Evolutionary conservation across 2,888 invertebrate species (phyloP), one percentile per base, ranked within the genome.

Genomic region (Pomacea canaliculata): DNA sequence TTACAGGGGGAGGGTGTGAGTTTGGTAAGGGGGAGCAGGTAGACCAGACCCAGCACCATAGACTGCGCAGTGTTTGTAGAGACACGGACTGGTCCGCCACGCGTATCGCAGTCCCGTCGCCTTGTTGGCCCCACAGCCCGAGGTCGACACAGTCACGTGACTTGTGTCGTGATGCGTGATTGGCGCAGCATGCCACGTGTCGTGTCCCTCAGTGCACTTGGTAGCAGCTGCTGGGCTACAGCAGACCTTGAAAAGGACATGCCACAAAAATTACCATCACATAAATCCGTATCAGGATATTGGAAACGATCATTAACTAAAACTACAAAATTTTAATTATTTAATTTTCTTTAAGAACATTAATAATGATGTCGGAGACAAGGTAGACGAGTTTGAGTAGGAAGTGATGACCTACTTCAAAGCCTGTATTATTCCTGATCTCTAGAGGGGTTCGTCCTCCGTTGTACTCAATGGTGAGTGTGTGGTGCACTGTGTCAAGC

Each of bases 71-170:
- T 51, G 27, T 66, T 82, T 79, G 70, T 80, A 83, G 8, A 23
- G 51, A 73, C 84, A 84, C 0, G 85, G 85, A 13, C 78, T 78
- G 62, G 82, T 82, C 23, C 81, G 71, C 85, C 85, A 85, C 7
- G 80, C 80, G 66, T 85, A 85, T 5, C 85, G 82, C 59, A 85
- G 18, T 23, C 80, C 85, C 23, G 79, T 62, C 12, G 72, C 27
- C 46, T 69, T n/a, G 63, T 19, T n/a, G 23, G 63, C 10, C 19
- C 63, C 63, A 8, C 63, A 63, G 63, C 27, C 27, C 27, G n/a
- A n/a, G 27, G 27, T 23, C 27, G 63, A 63, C 10, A 63, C 63
- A 16, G 63, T 63, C 63, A 63, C 63, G 63, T 27, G 63, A 63
- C 63, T 27, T 18, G 63, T 63, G 19, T n/a, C 63, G 63, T 63